Evolutionary conservation across 2,888 invertebrate genomes (phyloP).

Genomic region (Osedax fenrisi): DNA sequence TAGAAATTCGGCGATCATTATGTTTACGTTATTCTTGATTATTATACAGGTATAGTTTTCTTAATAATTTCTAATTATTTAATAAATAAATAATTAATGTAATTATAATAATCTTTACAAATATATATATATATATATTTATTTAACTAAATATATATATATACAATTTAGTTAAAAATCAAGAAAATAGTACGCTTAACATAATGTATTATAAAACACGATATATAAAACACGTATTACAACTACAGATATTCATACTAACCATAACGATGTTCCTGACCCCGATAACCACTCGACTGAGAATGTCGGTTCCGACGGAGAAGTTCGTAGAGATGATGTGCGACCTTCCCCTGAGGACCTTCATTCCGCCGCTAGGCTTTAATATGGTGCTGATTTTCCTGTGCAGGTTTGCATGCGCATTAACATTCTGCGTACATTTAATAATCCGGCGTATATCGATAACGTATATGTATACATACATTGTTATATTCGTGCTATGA

Average conservation of each 20-base stretch:
- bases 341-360: conserved; percentile 37
- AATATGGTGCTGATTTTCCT: conserved; percentile 40
- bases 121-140: neutral
- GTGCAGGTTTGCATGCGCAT: too few species aligned
- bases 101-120: too few species aligned
- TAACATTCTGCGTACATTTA: too few species aligned
- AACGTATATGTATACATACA: too few species aligned
- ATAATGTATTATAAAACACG: neutral
- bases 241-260: conserved; percentile 24
- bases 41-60: neutral
- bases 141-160: too few species aligned
- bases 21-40: neutral
- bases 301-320: conserved; percentile 39
- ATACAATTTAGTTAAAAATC: too few species aligned
- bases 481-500: too few species aligned
- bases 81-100: too few species aligned
- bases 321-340: conserved; percentile 40
- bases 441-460: too few species aligned
- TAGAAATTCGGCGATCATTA: neutral
- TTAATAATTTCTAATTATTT: too few species aligned
- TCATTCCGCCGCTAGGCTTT: conserved; percentile 38
- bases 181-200: too few species aligned
- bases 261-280: conserved; percentile 10
- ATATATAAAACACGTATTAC: too few species aligned
- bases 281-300: conserved; percentile 21